phyloP scores from a whole-genome alignment of 2,888 invertebrate genomes.

The Tridacna gigas region DNA sequence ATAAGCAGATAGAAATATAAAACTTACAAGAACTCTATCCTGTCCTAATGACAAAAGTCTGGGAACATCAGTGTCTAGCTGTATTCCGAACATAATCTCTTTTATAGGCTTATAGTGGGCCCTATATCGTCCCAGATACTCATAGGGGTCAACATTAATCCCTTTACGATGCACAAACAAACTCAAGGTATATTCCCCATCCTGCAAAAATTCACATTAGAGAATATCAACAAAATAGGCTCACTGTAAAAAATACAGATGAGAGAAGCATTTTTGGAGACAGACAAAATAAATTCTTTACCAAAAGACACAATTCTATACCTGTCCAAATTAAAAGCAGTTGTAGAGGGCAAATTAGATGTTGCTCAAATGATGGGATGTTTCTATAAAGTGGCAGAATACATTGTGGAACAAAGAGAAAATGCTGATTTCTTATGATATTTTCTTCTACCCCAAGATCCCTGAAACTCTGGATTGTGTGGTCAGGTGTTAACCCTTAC shows the following conservation, averaged over 20 bases:
- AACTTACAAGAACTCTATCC: conserved; percentile 83
- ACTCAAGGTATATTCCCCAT: conserved; percentile 82
- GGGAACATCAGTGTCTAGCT: conserved; percentile 81
- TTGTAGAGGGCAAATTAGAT: too few relatives aligned
- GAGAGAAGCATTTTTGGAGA: background rate
- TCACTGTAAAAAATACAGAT: too few relatives aligned
- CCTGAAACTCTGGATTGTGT: too few relatives aligned
- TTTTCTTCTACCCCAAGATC: too few relatives aligned
- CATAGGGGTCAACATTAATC: conserved; percentile 73
- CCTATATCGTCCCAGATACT: conserved; percentile 83
- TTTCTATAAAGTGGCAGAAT: too few relatives aligned
- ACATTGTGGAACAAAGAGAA: too few relatives aligned
- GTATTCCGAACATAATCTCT: conserved; percentile 83
- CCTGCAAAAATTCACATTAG: conserved; percentile 69
- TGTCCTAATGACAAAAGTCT: conserved; percentile 83
- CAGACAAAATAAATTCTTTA: background rate
- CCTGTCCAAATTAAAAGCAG: background rate
- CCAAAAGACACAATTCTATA: background rate
- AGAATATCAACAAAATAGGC: background rate
- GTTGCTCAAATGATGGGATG: too few relatives aligned
- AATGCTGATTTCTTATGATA: too few relatives aligned
- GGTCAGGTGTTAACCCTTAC: too few relatives aligned
- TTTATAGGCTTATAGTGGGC: conserved; percentile 84
- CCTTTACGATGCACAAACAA: conserved; percentile 75
- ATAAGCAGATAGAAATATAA: background rate